Evolutionary conservation across 2,888 invertebrate genomes (phyloP), one percentile per base, ranked within the genome.

Genomic region (Sicus ferrugineus): DNA sequence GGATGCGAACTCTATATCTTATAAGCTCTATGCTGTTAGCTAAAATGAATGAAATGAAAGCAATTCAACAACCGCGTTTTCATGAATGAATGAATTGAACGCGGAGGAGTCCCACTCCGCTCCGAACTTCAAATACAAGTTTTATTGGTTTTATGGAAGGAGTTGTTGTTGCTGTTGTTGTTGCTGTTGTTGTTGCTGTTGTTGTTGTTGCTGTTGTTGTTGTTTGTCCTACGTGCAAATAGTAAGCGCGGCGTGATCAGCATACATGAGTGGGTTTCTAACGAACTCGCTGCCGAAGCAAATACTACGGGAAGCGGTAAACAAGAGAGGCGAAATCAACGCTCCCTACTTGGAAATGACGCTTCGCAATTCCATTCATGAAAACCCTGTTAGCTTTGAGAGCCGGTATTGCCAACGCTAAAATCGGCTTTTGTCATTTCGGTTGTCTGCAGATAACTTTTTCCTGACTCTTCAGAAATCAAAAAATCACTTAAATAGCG

Each of bases 191-290:
- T 30, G 50, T 26, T 48, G 42, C 28, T 34, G n/a, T 19, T 21
- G 31, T 21, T 19, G 50, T 21, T 21, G 21, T 65, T 26, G 34
- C 30, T 50, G 26, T 48, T 23, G 21, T 5, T 46, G 31, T 46
- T 26, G 42, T 42, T 14, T 23, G 19, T 21, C 6, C 34, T 52
- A 65, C n/a, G 21, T 52, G 34, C n/a, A 23, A 21, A 48, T 59
- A 31, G 58, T 59, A 59, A 58, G 58, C 48, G 30, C n/a, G 48
- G 59, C 67, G 48, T 59, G 67, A 11, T 48, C 48, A 58, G 67
- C 67, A 59, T 67, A 58, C 19, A 48, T 28, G 67, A 67, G 67
- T 67, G 48, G 67, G 59, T 58, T n/a, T 58, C 48, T 14, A 54
- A 56, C 54, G 5, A 34, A 52, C 54, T 38, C 38, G 23, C n/a